Conservation (phyloP, 2,888 invertebrate species). For the Drosophila robusta region DNA sequence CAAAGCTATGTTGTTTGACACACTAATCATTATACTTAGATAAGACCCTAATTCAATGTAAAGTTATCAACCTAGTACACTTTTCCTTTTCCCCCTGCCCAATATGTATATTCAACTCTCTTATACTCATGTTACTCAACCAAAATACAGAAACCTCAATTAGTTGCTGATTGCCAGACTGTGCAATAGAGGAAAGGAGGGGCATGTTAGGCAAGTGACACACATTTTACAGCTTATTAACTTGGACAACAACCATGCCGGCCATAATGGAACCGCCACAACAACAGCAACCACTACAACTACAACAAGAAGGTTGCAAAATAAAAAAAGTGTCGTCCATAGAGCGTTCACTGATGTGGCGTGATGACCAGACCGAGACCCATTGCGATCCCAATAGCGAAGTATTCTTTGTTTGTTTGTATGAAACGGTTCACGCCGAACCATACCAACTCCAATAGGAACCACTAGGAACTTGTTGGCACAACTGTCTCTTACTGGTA, state of each 20-base stretch:
- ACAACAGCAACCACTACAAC: conserved; percentile 20
- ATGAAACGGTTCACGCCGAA: conserved; percentile 18
- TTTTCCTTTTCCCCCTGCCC: background rate
- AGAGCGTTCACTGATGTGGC: conserved; percentile 47
- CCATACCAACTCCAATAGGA: conserved; percentile 17
- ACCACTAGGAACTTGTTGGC: conserved; percentile 16
- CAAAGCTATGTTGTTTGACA: conserved; percentile 4
- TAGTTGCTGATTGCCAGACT: conserved; percentile 43
- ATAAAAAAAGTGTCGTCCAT: conserved; percentile 46
- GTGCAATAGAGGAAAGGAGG: conserved; percentile 8
- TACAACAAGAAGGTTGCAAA: conserved; percentile 33
- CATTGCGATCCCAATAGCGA: conserved; percentile 9
- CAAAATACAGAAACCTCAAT: conserved; percentile 37
- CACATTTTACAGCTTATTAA: conserved; percentile 81
- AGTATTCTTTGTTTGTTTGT: conserved; percentile 2
- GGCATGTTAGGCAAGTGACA: conserved; percentile 71
- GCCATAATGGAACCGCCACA: conserved; percentile 28
- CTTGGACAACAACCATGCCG: conserved; percentile 67
- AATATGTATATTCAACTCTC: conserved; percentile 4
- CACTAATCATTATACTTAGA: conserved; percentile 6
- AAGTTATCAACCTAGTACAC: conserved; percentile 10
- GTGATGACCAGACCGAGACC: conserved; percentile 55
- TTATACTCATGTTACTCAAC: conserved; percentile 22
- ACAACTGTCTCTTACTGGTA: conserved; percentile 12
- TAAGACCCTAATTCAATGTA: conserved; percentile 16